Percentiles rank a stretch among this genome's conserved stretches.
Evolutionary conservation across 2,888 invertebrate genomes (phyloP).

Genomic region (Cenopis cana): DNA sequence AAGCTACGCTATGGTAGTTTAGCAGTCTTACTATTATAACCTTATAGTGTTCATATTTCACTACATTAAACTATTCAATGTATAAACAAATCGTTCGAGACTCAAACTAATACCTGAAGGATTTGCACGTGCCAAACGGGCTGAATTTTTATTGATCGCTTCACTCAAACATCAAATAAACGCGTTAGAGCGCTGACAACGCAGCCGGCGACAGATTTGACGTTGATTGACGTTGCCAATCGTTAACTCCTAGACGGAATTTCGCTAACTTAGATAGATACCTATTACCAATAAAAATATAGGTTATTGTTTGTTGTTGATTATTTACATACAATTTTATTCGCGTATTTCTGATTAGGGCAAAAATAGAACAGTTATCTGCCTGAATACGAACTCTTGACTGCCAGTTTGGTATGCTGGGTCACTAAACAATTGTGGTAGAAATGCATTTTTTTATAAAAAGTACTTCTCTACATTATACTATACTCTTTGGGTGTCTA

Average conservation of each 20-base stretch:
- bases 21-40: too few species aligned
- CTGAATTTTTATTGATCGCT: constrained; percentile 28
- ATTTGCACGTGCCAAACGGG: not conserved
- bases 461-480: not conserved
- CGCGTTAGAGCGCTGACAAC: constrained; percentile 34
- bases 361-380: too few species aligned
- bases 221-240: constrained; percentile 39
- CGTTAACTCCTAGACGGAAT: constrained; percentile 17
- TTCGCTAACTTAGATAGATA: not conserved
- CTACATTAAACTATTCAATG: not conserved
- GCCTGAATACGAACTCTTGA: too few species aligned
- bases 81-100: not conserved
- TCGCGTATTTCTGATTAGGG: too few species aligned
- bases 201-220: constrained; percentile 29
- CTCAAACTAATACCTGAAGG: not conserved
- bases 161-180: constrained; percentile 41
- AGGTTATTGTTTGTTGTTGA: not conserved
- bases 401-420: too few species aligned
- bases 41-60: too few species aligned
- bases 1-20: too few species aligned
- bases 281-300: not conserved
- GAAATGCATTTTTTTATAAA: not conserved
- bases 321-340: not conserved
- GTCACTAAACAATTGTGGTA: too few species aligned
- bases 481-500: too few species aligned